Base-by-base conservation (phyloP, 2,888 invertebrate genomes). In the Maniola hyperantus region DNA sequence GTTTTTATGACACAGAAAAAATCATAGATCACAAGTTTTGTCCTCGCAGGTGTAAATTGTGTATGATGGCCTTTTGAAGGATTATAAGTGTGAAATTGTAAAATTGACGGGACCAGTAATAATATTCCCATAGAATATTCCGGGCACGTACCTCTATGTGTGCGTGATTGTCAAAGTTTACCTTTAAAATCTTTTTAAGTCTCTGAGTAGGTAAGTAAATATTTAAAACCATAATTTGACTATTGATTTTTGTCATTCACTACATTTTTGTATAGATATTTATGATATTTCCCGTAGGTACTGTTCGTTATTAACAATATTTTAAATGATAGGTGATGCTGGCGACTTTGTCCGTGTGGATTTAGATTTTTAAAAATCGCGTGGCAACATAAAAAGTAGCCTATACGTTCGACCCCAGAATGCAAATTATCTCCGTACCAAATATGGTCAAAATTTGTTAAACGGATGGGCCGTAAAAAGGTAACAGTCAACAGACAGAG, bases 1-100 rank as follows among this genome's bases (percentile, higher is more conserved):
- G 87, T 81, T 89, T 90, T 89, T 91, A 84, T 81, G 80, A 70
- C 74, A 76, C 70, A 83, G 82, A 82, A 87, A 79, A 64, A 62
- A 62, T 61, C 20, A 42, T 42, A 36, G 50, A 42, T 62, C 39
- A 57, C 13, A 51, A 53, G 72, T 67, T 83, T 85, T 80, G 83
- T 83, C 79, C 79, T 78, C 75, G 81, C 82, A 84, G 84, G 83
- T 87, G 85, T 83, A 79, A 81, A 79, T 75, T 79, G 79, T 80
- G 81, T 80, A 77, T 78, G 76, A 77, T 72, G 61, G 69, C 65
- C 64, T 66, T 76, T 80, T 77, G 72, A 76, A 77, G 79, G 74
- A 72, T 79, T 73, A 72, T 55, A 74, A 78, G 84, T 84, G 84
- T 84, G 84, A 85, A 85, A 86, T 85, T 82, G 74, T 71, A 75